Base-by-base conservation (phyloP, 64 coral and sea anemone species). In the Astreopora myriophthalma region DNA sequence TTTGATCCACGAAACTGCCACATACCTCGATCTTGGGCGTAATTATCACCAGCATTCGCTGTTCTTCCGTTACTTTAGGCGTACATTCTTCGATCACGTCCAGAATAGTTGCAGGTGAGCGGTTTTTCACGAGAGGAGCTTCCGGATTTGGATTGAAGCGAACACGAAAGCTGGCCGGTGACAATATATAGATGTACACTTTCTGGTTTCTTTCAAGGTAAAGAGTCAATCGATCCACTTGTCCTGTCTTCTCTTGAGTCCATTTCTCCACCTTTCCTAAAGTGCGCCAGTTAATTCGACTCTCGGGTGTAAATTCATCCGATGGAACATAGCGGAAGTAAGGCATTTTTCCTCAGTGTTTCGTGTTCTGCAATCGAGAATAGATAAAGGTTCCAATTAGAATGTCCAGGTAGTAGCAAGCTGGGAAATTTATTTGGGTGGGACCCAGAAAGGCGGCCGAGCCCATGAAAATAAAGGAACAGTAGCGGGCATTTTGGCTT, bases 221-320 rank as follows among this genome's bases (percentile, higher is more conserved):
- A 11, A 94, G 64, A 11, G 92, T 94, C 14, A 94, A 94, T 40
- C 75, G 89, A 46, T 94, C 92, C 1, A 94, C 92, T 1, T 89
- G 26, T 19, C 92, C 92, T 26, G 89, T 86, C 23, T 75, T 66
- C 6, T 94, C 86, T 33, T 94, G 92, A 9, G 48, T 89, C 92
- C 92, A 94, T 25, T 69, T 84, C 1, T 65, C 35, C 23, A 94
- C 40, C 11, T 33, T 84, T 12, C 74, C 72, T 19, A 94, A 22
- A 3, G 34, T 10, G 34, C 72, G 89, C 92, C 92, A 94, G 27
- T 57, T 74, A 1, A 94, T 46, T 37, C 63, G 64, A 1, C 86
- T 83, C 86, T 94, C 92, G 1, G 92, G 92, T 8, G 92, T 94
- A 9, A 94, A 94, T 49, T 94, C 85, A 29, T 94, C 92, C 1